Base-by-base conservation (phyloP, 2,888 invertebrate species). In the Tenthredo mesomela region DNA sequence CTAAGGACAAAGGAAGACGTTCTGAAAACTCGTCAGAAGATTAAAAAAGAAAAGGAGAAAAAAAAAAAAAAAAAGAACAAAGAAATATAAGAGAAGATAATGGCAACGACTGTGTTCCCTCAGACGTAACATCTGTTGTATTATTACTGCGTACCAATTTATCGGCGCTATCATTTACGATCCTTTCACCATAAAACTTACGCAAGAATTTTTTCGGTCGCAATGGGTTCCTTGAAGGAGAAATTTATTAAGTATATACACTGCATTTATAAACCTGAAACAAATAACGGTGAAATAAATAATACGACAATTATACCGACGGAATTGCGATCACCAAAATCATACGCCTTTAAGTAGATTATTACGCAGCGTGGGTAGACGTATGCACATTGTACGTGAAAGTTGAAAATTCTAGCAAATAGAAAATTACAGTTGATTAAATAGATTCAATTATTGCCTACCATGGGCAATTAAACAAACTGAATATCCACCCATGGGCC, bases 81-180 rank as follows among this genome's bases (percentile, higher is more conserved):
- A 61, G 21, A 61, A 37, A 3, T 37, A 40, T 40, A 40, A 77
- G 9, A 29, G 29, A 77, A 77, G 15, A 40, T 80, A 80, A 80
- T 80, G 37, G 61, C 78, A 12, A 80, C 37, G 58, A 80, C 40
- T 61, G 78, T 80, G 58, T 40, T 80, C 58, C 33, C 21, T 6
- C 78, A 80, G 21, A 61, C 80, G 58, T 61, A 80, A 40, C 80
- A 80, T 80, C 80, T 80, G 80, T 58, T 80, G 61, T 61, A 25
- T 80, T 80, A 80, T 80, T 80, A 80, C 21, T 33, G 29, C 18
- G 54, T 61, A 61, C 33, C 80, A 33, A 80, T 80, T 77, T 61
- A 80, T 80, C 77, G 77, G 43, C 5, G 61, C 40, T 80, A 25
- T 61, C 61, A 61, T 80, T 80, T 58, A 61, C 33, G 80, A 37